Conservation (phyloP, 2,113 vertebrate genomes). For the Psittacara wagleri region DNA sequence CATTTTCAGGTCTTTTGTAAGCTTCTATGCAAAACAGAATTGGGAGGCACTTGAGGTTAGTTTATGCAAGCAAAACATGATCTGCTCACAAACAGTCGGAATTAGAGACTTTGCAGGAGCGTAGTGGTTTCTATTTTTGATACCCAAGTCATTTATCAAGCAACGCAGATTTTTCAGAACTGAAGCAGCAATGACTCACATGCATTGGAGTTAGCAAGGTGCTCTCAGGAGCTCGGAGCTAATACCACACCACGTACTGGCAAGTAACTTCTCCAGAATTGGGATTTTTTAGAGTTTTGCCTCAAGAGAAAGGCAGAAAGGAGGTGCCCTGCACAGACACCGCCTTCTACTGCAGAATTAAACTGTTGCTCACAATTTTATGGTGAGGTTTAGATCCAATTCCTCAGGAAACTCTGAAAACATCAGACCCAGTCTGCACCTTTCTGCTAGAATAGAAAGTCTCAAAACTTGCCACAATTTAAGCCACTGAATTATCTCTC, state of each 20-base stretch:
- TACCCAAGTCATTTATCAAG: not conserved
- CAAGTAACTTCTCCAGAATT: not conserved
- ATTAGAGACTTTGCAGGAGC: not conserved
- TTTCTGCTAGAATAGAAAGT: not conserved
- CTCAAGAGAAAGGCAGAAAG: not conserved
- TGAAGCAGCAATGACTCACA: not conserved
- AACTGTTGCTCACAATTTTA: not conserved
- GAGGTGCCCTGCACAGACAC: not conserved
- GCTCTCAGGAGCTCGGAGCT: not conserved
- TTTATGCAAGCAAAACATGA: not conserved
- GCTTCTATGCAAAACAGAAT: not conserved
- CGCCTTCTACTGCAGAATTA: not conserved
- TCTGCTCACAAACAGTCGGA: not conserved
- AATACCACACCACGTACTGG: not conserved
- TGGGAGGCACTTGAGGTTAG: not conserved
- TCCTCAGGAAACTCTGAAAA: not conserved
- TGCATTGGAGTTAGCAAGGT: not conserved
- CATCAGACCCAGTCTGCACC: not conserved
- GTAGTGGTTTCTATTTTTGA: slow-evolving; percentile 22
- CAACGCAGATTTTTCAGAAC: slow-evolving; percentile 4
- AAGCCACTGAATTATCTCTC: not conserved
- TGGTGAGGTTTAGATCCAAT: not conserved
- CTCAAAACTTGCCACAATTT: not conserved
- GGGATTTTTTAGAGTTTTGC: not conserved
- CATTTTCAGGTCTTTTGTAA: not conserved